phyloP scores from a whole-genome alignment of 2,888 invertebrate genomes.

The Creontiades dilutus region DNA sequence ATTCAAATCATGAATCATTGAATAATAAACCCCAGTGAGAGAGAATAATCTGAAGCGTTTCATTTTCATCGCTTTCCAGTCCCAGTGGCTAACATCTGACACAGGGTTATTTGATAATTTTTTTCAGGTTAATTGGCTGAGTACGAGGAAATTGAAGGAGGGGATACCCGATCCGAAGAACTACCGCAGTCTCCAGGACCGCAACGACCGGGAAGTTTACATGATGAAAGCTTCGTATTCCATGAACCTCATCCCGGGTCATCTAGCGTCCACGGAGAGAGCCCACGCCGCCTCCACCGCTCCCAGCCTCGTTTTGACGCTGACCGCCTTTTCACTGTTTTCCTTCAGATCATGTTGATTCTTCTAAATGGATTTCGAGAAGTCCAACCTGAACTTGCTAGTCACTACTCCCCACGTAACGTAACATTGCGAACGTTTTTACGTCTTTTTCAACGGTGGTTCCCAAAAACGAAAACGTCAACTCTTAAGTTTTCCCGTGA shows the following conservation, averaged over 20 bases:
- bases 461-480: neutral
- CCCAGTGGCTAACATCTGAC: too few species aligned
- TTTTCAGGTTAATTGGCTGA: slow-evolving; percentile 61
- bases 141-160: slow-evolving; percentile 12
- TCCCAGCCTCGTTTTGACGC: neutral
- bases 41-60: too few species aligned
- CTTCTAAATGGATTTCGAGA: neutral
- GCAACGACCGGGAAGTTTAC: neutral
- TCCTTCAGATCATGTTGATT: neutral
- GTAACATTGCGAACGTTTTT: neutral
- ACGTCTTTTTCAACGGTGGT: neutral
- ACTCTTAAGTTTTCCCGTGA: too few species aligned
- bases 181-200: slow-evolving; percentile 3
- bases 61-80: too few species aligned
- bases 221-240: slow-evolving; percentile 36
- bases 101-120: neutral
- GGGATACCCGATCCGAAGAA: slow-evolving; percentile 16
- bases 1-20: too few species aligned
- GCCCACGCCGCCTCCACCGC: neutral
- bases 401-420: slow-evolving; percentile 4
- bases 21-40: too few species aligned
- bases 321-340: neutral
- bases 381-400: slow-evolving; percentile 25
- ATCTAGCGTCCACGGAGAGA: neutral
- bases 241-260: neutral